Evolutionary conservation across 2,888 invertebrate genomes (phyloP).

Genomic region (Dioctria rufipes): DNA sequence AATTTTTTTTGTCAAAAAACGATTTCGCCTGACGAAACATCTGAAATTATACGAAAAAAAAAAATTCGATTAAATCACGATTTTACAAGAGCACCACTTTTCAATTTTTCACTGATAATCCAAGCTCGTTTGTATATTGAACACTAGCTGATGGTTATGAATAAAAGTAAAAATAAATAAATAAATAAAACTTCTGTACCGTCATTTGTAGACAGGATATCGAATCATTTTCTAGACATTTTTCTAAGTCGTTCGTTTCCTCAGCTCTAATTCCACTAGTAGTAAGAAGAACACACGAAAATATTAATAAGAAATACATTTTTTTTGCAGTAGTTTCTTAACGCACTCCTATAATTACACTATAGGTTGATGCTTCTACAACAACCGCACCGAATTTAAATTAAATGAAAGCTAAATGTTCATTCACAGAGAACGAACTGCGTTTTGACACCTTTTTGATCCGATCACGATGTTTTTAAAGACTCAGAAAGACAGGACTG

Average conservation of each 20-base stretch:
- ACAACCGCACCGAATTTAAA: not conserved
- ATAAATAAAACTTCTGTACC: slow-evolving; percentile 68
- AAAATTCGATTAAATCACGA: slow-evolving; percentile 22
- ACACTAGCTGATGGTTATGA: no score
- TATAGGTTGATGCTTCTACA: not conserved
- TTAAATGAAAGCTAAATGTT: slow-evolving; percentile 69
- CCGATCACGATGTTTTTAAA: slow-evolving; percentile 71
- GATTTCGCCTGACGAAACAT: slow-evolving; percentile 75
- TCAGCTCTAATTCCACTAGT: slow-evolving; percentile 62
- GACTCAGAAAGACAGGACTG: slow-evolving; percentile 64
- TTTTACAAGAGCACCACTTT: not conserved
- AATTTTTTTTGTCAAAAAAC: slow-evolving; percentile 75
- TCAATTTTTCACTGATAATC: slow-evolving; percentile 55
- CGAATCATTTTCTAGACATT: slow-evolving; percentile 76
- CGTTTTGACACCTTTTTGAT: slow-evolving; percentile 72
- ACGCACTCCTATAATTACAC: not conserved
- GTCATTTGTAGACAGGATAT: slow-evolving; percentile 77
- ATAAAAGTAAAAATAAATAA: not conserved
- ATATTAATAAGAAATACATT: slow-evolving; percentile 68
- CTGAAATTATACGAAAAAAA: slow-evolving; percentile 62
- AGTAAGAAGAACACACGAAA: slow-evolving; percentile 67
- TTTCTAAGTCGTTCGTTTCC: slow-evolving; percentile 71
- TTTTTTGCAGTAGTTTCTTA: not conserved
- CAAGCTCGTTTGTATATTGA: slow-evolving; percentile 21
- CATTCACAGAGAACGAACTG: slow-evolving; percentile 72